A percentile compares a stretch with the other conserved stretches of the same genome.
Conservation (phyloP, 2,113 vertebrate genomes). For the Calidris pygmaea region DNA sequence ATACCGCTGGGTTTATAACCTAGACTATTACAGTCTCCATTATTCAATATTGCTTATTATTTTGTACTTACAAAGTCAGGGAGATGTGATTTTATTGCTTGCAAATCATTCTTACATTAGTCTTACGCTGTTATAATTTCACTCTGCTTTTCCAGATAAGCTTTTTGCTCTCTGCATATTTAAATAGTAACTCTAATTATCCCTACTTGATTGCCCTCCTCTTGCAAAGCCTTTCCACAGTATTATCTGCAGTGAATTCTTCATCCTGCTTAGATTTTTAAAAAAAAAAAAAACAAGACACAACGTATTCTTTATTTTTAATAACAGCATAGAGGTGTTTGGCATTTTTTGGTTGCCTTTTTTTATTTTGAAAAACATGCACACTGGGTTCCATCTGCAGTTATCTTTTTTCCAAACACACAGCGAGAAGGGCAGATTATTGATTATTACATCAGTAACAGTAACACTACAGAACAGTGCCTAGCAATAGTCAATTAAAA, state of each 20-base stretch:
- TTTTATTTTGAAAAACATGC: background rate
- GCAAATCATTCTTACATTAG: constrained; percentile 38
- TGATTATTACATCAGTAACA: background rate
- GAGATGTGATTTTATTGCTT: constrained; percentile 28
- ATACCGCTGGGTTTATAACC: constrained; percentile 4
- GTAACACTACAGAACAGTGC: constrained; percentile 13
- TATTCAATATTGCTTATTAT: constrained; percentile 32
- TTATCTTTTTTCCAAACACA: background rate
- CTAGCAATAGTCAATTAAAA: background rate
- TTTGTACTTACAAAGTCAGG: constrained; percentile 39
- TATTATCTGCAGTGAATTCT: constrained; percentile 37
- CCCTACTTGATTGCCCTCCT: constrained; percentile 48
- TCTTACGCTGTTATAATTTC: background rate
- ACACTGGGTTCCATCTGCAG: background rate
- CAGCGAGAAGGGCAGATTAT: background rate
- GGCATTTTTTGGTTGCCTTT: background rate
- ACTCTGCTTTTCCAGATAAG: constrained; percentile 39
- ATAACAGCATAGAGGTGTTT: background rate
- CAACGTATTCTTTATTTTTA: constrained; percentile 43
- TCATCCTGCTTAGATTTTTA: constrained; percentile 14
- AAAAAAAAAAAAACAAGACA: background rate
- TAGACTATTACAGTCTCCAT: background rate
- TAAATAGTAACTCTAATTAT: constrained; percentile 63
- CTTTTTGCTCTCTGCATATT: constrained; percentile 59
- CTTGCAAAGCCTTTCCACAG: constrained; percentile 48